Evolutionary conservation across 2,797 vertebrate genomes (phyloP), one percentile per base, ranked within the genome.

Genomic region (Macroramphosus scolopax): DNA sequence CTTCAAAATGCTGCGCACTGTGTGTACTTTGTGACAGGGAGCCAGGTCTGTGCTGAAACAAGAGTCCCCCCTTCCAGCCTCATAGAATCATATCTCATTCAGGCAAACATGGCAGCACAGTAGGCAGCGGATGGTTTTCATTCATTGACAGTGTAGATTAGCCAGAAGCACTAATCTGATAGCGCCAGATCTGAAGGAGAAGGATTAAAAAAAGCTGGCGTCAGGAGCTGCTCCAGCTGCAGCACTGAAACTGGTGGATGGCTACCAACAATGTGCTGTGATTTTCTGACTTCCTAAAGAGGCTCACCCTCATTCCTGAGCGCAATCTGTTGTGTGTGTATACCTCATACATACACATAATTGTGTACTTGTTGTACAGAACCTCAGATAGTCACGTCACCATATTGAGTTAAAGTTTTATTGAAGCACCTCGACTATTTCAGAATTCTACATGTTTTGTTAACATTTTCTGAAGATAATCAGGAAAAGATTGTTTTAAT

Each of bases 121-220:
- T 49, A 62, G 52, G 44, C 57, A 65, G 49, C 7, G 43, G 55
- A 52, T 64, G 61, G 60, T 49, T 82, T 80, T 62, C 60, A 70
- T 77, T 76, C 73, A 78, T 38, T 63, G 65, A 68, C 71, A 20
- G 53, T 48, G 63, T 65, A 82, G 74, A 83, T 84, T 80, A 84
- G 68, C 69, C 55, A 51, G 51, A 28, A 63, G 51, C n/a, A n/a
- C 53, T 82, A 81, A 85, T 81, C 79, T 82, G 76, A 77, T 77
- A 42, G 38, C 50, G 71, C 75, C 63, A 40, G 67, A n/a, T 76
- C 51, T 75, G 69, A 84, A 75, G 70, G 74, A 78, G 65, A 36
- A 18, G 75, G 80, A 83, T 86, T 83, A 82, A 75, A 50, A 36
- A 77, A 75, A 74, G 26, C 63, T 63, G 65, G 55, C 29, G 8